Evolutionary conservation across 2,113 vertebrate species (phyloP).

Genomic region (Myotis davidii): DNA sequence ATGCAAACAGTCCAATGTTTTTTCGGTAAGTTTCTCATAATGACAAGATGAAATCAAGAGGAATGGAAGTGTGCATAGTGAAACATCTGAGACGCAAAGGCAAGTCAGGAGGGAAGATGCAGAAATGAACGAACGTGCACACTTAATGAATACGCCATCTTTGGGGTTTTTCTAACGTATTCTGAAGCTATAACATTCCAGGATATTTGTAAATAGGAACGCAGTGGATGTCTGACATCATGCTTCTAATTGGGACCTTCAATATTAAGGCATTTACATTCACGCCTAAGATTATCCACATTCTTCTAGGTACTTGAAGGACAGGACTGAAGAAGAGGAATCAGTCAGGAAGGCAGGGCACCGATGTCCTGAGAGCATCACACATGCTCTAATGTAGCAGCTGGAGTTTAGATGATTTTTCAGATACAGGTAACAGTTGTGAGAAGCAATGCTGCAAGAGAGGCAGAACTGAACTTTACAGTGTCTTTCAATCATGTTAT

Average conservation of each 20-base stretch:
- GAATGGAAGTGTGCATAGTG: conserved; percentile 70
- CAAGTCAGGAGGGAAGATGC: conserved; percentile 47
- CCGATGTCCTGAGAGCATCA: conserved; percentile 66
- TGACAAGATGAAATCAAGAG: conserved; percentile 72
- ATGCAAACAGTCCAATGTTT: conserved; percentile 83
- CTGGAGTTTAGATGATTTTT: conserved; percentile 37
- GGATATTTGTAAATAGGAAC: conserved; percentile 61
- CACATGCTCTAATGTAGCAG: conserved; percentile 46
- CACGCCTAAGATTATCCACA: conserved; percentile 65
- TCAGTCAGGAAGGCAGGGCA: conserved; percentile 68
- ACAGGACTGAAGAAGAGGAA: conserved; percentile 58
- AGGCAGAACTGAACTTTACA: conserved; percentile 50
- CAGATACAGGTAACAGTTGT: conserved; percentile 57
- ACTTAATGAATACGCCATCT: conserved; percentile 68
- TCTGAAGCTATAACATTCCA: conserved; percentile 71
- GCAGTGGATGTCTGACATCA: conserved; percentile 74
- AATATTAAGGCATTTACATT: conserved; percentile 85
- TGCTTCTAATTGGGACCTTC: conserved; percentile 76
- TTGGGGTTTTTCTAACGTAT: conserved; percentile 71
- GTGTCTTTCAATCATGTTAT: conserved; percentile 58
- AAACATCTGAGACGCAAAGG: conserved; percentile 73
- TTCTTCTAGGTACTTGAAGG: conserved; percentile 58
- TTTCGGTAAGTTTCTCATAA: conserved; percentile 61
- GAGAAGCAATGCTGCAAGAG: conserved; percentile 57
- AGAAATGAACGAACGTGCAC: conserved; percentile 53